Base-by-base conservation (phyloP, 2,113 vertebrate species). In the Vulpes ferrilata region DNA sequence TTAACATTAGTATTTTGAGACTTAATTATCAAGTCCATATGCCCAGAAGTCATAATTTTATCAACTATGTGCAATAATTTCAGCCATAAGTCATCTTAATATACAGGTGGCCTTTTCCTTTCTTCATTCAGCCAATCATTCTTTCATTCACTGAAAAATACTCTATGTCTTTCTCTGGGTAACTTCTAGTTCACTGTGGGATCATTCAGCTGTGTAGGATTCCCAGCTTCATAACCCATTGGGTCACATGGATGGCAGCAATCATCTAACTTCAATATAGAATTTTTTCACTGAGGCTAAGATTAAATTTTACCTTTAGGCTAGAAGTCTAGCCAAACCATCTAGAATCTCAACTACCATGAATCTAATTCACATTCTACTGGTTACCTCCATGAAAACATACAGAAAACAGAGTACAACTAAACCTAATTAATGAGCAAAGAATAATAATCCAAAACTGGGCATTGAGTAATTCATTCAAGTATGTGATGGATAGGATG, bases 31-130 rank as follows among this genome's bases (percentile, higher is more conserved):
- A 91, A 64, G 22, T 43, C 62, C 57, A 30, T 92, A 78, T 67
- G 38, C 25, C 38, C 4, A 88, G 43, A 89, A 22, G 19, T 35
- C 57, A n/a, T 11, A 51, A 85, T 89, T 85, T 88, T 89, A 92
- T 79, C 88, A 92, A 59, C 43, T n/a, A 11, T 48, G 32, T 94
- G 22, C 69, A 51, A 84, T 57, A 67, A 74, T 81, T 92, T 89
- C 51, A 96, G 48, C 12, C 48, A 74, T 30, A 80, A 84, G 4
- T 88, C 43, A 59, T 64, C 59, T 62, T 80, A 85, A 76, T 11
- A 67, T 57, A 73, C 13, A 71, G 69, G 5, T 48, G 71, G 35
- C 4, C 22, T 79, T 8, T 32, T 69, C 16, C 27, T 48, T 32
- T 93, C 32, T 78, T n/a, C 23, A 7, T 57, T 69, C 51, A 65